These are phyloP conservation scores for Lasioglossum malachurum DNA, from an alignment of 2,888 invertebrate species.

Conservation along the genomic window DNA sequence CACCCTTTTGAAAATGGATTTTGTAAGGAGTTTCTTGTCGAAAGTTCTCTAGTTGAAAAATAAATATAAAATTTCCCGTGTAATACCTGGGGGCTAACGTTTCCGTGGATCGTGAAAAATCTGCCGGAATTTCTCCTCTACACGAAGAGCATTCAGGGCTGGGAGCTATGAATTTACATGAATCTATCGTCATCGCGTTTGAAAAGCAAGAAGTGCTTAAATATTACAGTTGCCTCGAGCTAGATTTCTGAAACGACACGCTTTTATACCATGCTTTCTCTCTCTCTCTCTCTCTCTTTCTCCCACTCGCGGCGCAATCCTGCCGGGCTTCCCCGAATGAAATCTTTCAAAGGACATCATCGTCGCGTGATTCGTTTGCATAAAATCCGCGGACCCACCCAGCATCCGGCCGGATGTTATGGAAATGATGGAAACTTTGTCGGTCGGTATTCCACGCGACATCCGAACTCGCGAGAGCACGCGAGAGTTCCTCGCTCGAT, in stretches of 20 bases:
- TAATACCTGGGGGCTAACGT: not conserved
- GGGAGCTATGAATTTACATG: constrained; percentile 4
- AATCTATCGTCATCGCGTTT: constrained; percentile 10
- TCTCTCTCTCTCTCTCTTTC: not conserved
- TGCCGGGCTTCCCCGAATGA: not conserved
- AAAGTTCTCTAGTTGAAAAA: not conserved
- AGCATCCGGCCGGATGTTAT: constrained; percentile 53
- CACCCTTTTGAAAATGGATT: not conserved
- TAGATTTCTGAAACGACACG: constrained; percentile 6
- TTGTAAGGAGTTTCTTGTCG: not conserved
- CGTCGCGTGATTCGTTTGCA: constrained; percentile 51
- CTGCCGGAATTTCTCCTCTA: not conserved
- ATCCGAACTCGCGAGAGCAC: constrained; percentile 14
- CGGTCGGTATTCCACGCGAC: constrained; percentile 35
- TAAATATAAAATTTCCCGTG: not conserved
- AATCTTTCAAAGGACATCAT: constrained; percentile 30
- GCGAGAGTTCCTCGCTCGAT: not conserved
- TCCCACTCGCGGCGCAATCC: not conserved
- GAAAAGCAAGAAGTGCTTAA: constrained; percentile 18
- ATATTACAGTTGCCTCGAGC: not conserved
- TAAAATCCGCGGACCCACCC: constrained; percentile 41
- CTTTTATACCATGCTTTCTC: not conserved
- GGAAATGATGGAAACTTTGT: constrained; percentile 56
- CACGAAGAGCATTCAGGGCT: not conserved
- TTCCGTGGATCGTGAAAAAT: not conserved